Evolutionary conservation across 2,113 vertebrate species (phyloP).

Genomic region (Poeciliopsis retropinna): DNA sequence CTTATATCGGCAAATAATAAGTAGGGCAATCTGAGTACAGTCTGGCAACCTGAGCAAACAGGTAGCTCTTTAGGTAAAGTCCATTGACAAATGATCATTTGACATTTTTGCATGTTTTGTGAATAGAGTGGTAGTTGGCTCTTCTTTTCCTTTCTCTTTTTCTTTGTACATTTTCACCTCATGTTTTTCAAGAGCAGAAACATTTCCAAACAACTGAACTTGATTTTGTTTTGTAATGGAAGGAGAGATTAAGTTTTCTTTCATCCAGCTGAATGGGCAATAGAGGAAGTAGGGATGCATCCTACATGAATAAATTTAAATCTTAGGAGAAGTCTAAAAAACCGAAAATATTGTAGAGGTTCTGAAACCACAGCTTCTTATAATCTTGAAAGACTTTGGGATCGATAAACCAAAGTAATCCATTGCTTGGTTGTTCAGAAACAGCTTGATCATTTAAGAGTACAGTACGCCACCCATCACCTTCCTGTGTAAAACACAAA

Average conservation of each 20-base stretch:
- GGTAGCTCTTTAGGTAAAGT: background rate
- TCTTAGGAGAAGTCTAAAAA: too few species aligned
- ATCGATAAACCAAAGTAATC: background rate
- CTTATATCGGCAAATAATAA: background rate
- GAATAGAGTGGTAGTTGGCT: background rate
- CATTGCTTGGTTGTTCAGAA: background rate
- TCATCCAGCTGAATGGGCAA: background rate
- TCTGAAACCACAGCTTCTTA: background rate
- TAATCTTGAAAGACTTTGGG: background rate
- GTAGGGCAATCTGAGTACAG: background rate
- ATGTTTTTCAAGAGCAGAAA: background rate
- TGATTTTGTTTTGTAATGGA: background rate
- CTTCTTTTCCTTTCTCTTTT: background rate
- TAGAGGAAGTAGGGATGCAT: background rate
- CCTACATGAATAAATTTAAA: background rate
- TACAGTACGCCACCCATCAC: too few species aligned
- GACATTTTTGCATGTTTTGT: background rate
- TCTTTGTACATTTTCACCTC: background rate
- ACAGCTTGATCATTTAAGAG: background rate
- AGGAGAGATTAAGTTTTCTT: background rate
- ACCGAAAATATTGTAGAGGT: background rate
- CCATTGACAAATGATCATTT: too few species aligned
- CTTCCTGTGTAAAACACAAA: too few species aligned
- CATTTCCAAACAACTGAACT: background rate
- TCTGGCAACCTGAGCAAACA: too few species aligned